These are phyloP conservation scores for Aricia artaxerxes DNA, from an alignment of 2,888 invertebrate species.

Conservation along the genomic window DNA sequence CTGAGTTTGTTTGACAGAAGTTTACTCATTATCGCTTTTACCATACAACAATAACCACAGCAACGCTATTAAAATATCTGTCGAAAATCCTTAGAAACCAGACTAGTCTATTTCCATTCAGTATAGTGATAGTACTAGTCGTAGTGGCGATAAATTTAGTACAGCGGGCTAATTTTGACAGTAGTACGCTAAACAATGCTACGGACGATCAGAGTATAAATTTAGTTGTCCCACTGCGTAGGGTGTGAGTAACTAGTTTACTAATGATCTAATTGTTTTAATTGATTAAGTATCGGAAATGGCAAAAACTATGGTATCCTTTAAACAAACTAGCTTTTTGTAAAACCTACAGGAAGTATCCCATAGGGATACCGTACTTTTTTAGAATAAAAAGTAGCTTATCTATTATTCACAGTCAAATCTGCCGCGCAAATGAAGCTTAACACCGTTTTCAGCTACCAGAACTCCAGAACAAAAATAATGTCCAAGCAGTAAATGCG, in stretches of 20 bases:
- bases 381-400: no score
- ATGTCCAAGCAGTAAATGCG: neutral
- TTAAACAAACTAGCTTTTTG: neutral
- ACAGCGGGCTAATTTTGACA: slow-evolving; percentile 18
- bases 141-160: slow-evolving; percentile 18
- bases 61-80: no score
- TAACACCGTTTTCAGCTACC: no score
- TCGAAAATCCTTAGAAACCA: neutral
- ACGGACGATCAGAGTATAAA: slow-evolving; percentile 14
- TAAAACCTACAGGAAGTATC: neutral
- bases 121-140: neutral
- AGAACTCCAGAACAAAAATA: neutral
- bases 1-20: no score
- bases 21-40: no score
- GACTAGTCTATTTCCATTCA: neutral
- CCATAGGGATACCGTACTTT: neutral
- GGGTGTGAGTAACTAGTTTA: neutral
- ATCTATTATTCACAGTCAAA: no score
- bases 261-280: neutral
- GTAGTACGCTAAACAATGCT: slow-evolving; percentile 24
- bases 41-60: no score
- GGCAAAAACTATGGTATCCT: neutral
- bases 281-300: neutral
- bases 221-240: slow-evolving; percentile 5
- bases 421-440: no score